phyloP scores from a whole-genome alignment of 1,140 invertebrate species.

The Cydia pomonella region DNA sequence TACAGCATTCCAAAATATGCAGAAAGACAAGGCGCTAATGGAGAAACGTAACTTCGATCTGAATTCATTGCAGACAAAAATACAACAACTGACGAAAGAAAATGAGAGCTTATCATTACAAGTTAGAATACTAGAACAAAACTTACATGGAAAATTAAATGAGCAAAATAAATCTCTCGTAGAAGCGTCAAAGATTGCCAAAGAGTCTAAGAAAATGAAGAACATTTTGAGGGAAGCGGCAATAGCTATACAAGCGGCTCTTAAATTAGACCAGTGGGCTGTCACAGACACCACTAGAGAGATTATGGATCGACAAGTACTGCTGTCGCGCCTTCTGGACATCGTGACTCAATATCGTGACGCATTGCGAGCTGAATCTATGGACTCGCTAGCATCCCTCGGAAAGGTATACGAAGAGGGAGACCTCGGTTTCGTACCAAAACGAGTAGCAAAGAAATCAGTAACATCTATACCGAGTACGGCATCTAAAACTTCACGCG shows the following conservation, averaged over 20 bases:
- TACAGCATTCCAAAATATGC: conserved; percentile 72
- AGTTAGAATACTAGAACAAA: conserved; percentile 81
- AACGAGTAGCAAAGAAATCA: conserved; percentile 55
- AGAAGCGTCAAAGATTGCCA: conserved; percentile 76
- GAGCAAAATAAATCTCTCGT: conserved; percentile 76
- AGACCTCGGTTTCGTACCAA: conserved; percentile 81
- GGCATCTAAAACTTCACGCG: conserved; percentile 50
- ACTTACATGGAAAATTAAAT: conserved; percentile 79
- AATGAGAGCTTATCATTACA: conserved; percentile 73
- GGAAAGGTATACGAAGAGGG: conserved; percentile 79
- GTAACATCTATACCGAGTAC: conserved; percentile 37
- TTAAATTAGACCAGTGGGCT: conserved; percentile 79
- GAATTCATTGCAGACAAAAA: conserved; percentile 67
- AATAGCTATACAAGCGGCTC: conserved; percentile 80
- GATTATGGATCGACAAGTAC: conserved; percentile 79
- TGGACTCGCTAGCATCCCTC: conserved; percentile 72
- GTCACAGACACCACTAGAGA: conserved; percentile 58
- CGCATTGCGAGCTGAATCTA: conserved; percentile 61
- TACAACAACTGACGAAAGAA: conserved; percentile 71
- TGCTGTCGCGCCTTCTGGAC: conserved; percentile 80
- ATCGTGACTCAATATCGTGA: conserved; percentile 73
- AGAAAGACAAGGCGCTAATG: conserved; percentile 65
- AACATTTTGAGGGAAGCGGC: conserved; percentile 82
- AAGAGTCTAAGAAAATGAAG: conserved; percentile 80
- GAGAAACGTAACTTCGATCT: conserved; percentile 72